Evolutionary conservation across 2,888 invertebrate species (phyloP), one percentile per base, ranked within the genome.

Genomic region (Argyresthia goedartella): DNA sequence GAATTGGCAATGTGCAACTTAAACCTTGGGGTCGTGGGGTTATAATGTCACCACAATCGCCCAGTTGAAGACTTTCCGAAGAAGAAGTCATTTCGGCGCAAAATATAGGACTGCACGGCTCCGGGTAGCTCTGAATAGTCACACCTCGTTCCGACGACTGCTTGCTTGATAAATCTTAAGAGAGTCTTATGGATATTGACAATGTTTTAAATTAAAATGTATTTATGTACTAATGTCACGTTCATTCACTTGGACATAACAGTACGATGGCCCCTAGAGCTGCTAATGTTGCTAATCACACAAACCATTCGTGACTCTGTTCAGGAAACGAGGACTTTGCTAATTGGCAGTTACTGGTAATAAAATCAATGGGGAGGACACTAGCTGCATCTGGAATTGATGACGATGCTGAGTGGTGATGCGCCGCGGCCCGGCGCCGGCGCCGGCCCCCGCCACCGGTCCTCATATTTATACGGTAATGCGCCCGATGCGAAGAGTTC

Each of bases 381-480:
- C 73, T 67, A 74, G 70, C 76, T 85, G 85, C 85, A 85, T 86
- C 79, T 79, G 72, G 70, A 82, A 82, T 82, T 76, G 73, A 80
- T 78, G 82, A 72, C 79, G 79, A 78, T 78, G 80, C 78, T 72
- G 78, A 80, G 76, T 78, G 76, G 80, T 77, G 80, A 81, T 82
- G 81, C 81, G 81, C 72, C 77, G 74, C 68, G 71, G 72, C 68
- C 73, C 73, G 76, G 73, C 75, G 77, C 16, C 50, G 49, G 35
- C 41, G 50, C 74, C 76, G 65, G 69, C 81, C 85, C 82, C 84
- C 85, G 81, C 84, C 84, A 84, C 85, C 69, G 80, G 78, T 67
- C 76, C 73, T 81, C 81, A 84, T 85, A 86, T 82, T 86, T 86
- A 86, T 85, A 86, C 86, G 81, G 71, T 80, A 81, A 81, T 71